Evolutionary conservation across 2,113 vertebrate genomes (phyloP), one percentile per base, ranked within the genome.

Genomic region (Zosterops pallidus): DNA sequence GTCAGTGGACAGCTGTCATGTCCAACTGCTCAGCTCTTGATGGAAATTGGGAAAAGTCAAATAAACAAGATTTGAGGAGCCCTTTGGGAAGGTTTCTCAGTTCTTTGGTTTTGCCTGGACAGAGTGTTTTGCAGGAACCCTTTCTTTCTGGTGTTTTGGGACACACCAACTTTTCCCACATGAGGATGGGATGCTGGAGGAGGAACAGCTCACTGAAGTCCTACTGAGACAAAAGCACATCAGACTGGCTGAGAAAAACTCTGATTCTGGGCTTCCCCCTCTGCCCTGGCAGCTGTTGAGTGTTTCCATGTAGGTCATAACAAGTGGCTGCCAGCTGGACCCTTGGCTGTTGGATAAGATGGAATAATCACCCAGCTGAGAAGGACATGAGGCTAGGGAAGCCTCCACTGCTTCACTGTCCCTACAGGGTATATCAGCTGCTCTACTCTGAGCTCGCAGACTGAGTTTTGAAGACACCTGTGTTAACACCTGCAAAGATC

Each of bases 151-250:
- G 29, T 39, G 31, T 57, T 63, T 11, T 9, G 33, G 49, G 23
- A 29, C 1, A 1, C 47, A 16, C 4, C 11, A 13, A 24, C 56
- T 59, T 46, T 49, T 22, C 28, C 31, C 3, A 11, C 0, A 0
- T 2, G 2, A 9, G 12, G 16, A 7, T 9, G 9, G 24, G 55
- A 37, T 53, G 31, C 49, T 0, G 0, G 46, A 3, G 0, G 13
- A 39, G 29, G 57, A 90, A 6, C 3, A 2, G 18, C 21, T 76
- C 0, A 0, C 16, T 13, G 26, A 35, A 67, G 28, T 41, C 39
- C 46, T 83, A 31, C 50, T 0, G 3, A 31, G 75, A 9, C 37
- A 49, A 53, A 3, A 56, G 9, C 9, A 2, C 0, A 0, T 13
- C 20, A 19, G 29, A 46, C 37, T 3, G 6, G 26, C 72, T 37